Percentiles rank a stretch among this genome's conserved stretches.
These are phyloP conservation scores for Barypeithes pellucidus DNA, from an alignment of 2,888 invertebrate genomes.

Conservation along the genomic window DNA sequence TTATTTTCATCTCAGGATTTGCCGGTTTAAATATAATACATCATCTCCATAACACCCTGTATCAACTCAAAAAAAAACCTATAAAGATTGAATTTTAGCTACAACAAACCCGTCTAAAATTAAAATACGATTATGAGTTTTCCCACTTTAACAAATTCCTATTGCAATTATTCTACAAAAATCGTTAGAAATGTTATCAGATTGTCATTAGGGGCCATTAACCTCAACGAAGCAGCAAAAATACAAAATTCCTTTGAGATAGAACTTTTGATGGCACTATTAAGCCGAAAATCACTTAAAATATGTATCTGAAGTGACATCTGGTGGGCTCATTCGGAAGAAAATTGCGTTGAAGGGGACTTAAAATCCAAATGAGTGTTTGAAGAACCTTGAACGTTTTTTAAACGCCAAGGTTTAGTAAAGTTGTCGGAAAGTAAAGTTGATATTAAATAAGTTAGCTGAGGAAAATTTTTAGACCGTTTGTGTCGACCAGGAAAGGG, in stretches of 20 bases:
- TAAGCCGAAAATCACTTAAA: slow-evolving; percentile 39
- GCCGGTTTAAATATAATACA: too few relatives aligned
- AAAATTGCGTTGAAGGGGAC: slow-evolving; percentile 30
- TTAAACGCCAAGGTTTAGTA: neutral
- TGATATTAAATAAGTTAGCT: neutral
- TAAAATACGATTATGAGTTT: too few relatives aligned
- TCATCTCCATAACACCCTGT: too few relatives aligned
- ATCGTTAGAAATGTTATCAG: neutral
- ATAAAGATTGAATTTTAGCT: too few relatives aligned
- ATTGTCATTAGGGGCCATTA: neutral
- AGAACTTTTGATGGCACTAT: slow-evolving; percentile 36
- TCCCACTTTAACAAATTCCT: neutral
- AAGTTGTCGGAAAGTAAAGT: slow-evolving; percentile 1
- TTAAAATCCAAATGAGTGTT: slow-evolving; percentile 12
- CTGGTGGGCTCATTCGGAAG: slow-evolving; percentile 25
- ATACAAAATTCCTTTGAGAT: slow-evolving; percentile 34
- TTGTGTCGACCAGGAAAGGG: too few relatives aligned
- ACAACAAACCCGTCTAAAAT: too few relatives aligned
- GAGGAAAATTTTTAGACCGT: neutral
- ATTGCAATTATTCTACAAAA: neutral
- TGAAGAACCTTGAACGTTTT: slow-evolving; percentile 4
- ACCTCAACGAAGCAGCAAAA: slow-evolving; percentile 5
- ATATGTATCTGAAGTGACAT: slow-evolving; percentile 42
- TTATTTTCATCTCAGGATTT: too few relatives aligned
- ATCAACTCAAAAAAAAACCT: too few relatives aligned